phyloP scores from a whole-genome alignment of 2,888 invertebrate species.

The Oscheius sp. region DNA sequence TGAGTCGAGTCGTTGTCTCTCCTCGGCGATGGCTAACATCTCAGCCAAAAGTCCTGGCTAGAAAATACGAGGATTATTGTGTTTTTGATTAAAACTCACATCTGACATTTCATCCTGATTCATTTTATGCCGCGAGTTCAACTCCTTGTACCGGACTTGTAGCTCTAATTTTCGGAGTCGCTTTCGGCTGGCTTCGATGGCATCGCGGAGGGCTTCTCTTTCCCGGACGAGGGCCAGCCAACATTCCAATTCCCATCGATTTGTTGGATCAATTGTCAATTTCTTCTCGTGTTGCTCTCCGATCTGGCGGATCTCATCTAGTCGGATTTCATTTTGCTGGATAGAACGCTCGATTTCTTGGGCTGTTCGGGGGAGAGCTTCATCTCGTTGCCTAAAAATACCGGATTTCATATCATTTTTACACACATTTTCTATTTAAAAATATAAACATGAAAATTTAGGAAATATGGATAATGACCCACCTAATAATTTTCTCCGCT shows the following conservation, averaged over 20 bases:
- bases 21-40: constrained; percentile 14
- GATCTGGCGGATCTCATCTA: constrained; percentile 39
- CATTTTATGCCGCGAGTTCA: constrained; percentile 13
- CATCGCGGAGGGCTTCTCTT: constrained; percentile 15
- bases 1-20: constrained; percentile 20
- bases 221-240: constrained; percentile 39
- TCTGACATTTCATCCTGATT: constrained; percentile 35
- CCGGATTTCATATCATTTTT: neutral
- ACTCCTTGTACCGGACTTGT: constrained; percentile 31
- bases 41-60: constrained; percentile 22
- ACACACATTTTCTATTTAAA: too few species aligned
- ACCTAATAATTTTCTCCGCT: constrained; percentile 38
- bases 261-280: constrained; percentile 32
- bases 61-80: neutral
- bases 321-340: constrained; percentile 52
- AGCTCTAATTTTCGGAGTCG: constrained; percentile 31
- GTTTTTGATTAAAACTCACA: constrained; percentile 17
- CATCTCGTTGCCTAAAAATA: constrained; percentile 35
- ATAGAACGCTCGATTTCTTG: constrained; percentile 42
- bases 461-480: neutral
- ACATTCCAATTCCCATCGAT: constrained; percentile 32
- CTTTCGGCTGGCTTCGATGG: neutral
- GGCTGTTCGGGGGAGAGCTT: constrained; percentile 24
- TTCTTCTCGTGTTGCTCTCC: constrained; percentile 38
- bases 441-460: too few species aligned